Evolutionary conservation across 2,888 invertebrate species (phyloP).

Genomic region (Cylloceria caligata): DNA sequence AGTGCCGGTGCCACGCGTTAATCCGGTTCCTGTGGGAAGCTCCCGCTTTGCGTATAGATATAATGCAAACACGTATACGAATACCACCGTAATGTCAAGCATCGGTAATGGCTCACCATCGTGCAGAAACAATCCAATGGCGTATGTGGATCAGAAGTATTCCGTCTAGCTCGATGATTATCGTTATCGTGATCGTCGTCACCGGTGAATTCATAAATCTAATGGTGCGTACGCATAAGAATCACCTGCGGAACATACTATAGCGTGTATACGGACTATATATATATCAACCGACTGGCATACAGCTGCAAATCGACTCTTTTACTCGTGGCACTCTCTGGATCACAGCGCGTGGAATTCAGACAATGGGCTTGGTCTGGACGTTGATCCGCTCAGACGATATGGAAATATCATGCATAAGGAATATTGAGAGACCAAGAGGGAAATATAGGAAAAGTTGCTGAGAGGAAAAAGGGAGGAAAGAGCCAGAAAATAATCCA

Average conservation of each 20-base stretch:
- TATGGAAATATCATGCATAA: conserved; percentile 66
- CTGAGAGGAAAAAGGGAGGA: conserved; percentile 22
- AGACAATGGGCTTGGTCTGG: conserved; percentile 62
- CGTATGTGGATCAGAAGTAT: conserved; percentile 56
- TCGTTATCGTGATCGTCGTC: conserved; percentile 29
- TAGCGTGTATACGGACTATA: conserved; percentile 18
- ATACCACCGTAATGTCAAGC: background rate
- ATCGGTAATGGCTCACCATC: conserved; percentile 11
- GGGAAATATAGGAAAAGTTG: conserved; percentile 37
- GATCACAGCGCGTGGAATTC: conserved; percentile 48
- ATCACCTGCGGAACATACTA: background rate
- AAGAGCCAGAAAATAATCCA: conserved; percentile 56
- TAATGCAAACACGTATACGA: background rate
- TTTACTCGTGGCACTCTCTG: conserved; percentile 32
- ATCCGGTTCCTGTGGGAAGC: conserved; percentile 21
- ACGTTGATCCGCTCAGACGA: conserved; percentile 67
- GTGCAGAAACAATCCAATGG: conserved; percentile 1
- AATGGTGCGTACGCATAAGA: conserved; percentile 67
- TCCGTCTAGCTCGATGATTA: conserved; percentile 30
- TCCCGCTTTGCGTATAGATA: conserved; percentile 13
- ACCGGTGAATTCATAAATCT: conserved; percentile 73
- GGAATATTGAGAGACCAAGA: conserved; percentile 37
- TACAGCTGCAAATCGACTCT: conserved; percentile 20
- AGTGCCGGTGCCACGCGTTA: conserved; percentile 44
- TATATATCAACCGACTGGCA: conserved; percentile 39